These are phyloP conservation scores for Myrmecophaga tridactyla DNA, from an alignment of 2,113 vertebrate species.

Conservation along the genomic window DNA sequence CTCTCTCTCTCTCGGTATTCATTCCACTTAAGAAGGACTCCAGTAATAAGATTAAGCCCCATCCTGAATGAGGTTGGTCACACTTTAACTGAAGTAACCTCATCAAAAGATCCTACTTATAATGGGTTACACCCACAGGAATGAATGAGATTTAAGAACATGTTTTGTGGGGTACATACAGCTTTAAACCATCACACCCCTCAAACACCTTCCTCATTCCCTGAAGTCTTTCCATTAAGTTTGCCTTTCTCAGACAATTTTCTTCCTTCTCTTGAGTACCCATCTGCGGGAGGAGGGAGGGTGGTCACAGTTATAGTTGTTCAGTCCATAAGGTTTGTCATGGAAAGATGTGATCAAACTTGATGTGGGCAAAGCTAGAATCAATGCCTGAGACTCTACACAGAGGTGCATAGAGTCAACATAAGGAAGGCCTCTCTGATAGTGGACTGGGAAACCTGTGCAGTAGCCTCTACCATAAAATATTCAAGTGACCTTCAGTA, in stretches of 20 bases:
- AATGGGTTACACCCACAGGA: too few relatives aligned
- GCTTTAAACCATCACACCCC: too few relatives aligned
- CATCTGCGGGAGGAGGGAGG: not conserved
- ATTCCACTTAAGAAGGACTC: too few relatives aligned
- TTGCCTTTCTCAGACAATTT: not conserved
- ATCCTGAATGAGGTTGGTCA: too few relatives aligned
- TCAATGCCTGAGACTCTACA: not conserved
- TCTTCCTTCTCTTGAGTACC: not conserved
- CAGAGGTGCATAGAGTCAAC: not conserved
- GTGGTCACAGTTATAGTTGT: not conserved
- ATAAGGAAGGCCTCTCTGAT: not conserved
- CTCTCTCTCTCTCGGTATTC: too few relatives aligned
- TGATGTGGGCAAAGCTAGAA: not conserved
- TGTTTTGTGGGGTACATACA: too few relatives aligned
- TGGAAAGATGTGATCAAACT: not conserved
- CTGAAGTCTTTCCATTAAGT: not conserved
- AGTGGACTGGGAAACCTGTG: not conserved
- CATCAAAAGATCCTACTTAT: too few relatives aligned
- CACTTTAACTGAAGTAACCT: too few relatives aligned
- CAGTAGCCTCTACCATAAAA: not conserved
- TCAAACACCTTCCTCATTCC: not conserved
- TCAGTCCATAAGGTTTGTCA: not conserved
- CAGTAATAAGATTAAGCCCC: too few relatives aligned
- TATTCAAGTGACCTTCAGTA: not conserved
- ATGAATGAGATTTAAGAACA: too few relatives aligned